Percentiles rank a stretch among this genome's conserved stretches.
Evolutionary conservation across 1,140 invertebrate genomes (phyloP).

Genomic region (Heliconius hermathena): DNA sequence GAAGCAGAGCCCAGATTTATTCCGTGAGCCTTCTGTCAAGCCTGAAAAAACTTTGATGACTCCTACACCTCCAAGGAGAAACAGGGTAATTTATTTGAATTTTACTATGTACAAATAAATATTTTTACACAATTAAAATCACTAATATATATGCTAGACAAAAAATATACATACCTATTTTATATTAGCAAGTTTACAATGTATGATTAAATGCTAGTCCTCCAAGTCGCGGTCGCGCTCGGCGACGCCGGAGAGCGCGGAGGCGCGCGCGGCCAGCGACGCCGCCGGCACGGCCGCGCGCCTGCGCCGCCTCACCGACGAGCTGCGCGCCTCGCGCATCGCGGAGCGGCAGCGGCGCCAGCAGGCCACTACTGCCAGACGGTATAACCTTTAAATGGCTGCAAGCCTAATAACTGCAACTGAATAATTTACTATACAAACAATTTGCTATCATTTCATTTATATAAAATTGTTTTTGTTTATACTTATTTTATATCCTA

Average conservation of each 20-base stretch:
- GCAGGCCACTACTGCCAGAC: slow-evolving; percentile 59
- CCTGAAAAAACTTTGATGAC: slow-evolving; percentile 71
- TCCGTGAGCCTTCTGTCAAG: slow-evolving; percentile 61
- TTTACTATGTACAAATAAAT: too few species aligned
- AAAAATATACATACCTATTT: too few species aligned
- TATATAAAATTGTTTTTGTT: too few species aligned
- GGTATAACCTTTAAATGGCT: slow-evolving; percentile 45
- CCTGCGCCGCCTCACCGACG: slow-evolving; percentile 66
- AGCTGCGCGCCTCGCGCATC: slow-evolving; percentile 73
- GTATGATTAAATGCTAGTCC: slow-evolving; percentile 46
- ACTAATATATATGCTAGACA: too few species aligned
- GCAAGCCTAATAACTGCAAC: too few species aligned
- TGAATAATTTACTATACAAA: too few species aligned
- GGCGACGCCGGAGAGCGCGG: slow-evolving; percentile 67
- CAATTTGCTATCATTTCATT: too few species aligned
- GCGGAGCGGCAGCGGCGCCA: slow-evolving; percentile 71
- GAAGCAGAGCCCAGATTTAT: slow-evolving; percentile 87
- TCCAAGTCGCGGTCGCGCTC: slow-evolving; percentile 77
- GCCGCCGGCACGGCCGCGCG: slow-evolving; percentile 56
- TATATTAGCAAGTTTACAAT: too few species aligned
- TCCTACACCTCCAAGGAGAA: slow-evolving; percentile 76
- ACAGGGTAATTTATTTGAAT: slow-evolving; percentile 60
- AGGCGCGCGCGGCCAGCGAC: slow-evolving; percentile 41
- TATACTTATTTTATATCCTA: slow-evolving; percentile 19
- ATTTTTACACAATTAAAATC: too few species aligned